A percentile compares a stretch with the other conserved stretches of the same genome.
phyloP scores from a whole-genome alignment of 2,888 invertebrate species.

The Trisateles emortualis region DNA sequence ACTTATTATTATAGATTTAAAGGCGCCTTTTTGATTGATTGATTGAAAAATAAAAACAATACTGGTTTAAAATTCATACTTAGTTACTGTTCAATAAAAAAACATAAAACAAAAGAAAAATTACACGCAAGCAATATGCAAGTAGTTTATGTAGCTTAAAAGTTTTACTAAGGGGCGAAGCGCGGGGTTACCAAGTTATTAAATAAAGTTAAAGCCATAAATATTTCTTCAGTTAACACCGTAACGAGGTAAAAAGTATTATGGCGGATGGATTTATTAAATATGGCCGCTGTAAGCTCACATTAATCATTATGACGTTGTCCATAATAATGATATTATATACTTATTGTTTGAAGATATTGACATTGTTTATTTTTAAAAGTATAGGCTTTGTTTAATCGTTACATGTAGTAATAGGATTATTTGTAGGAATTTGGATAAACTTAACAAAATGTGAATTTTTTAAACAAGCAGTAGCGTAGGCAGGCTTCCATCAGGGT shows the following conservation, averaged over 20 bases:
- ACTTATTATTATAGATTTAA: too few species aligned
- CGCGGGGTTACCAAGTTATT: conserved; percentile 69
- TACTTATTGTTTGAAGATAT: neutral
- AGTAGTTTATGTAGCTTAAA: conserved; percentile 73
- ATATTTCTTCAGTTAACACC: conserved; percentile 83
- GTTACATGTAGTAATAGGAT: neutral
- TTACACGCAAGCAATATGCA: conserved; percentile 36
- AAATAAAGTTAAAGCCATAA: conserved; percentile 86
- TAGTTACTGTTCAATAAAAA: neutral
- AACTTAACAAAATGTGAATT: too few species aligned
- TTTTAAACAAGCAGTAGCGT: too few species aligned
- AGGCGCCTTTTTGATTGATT: too few species aligned
- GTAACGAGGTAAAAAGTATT: conserved; percentile 69
- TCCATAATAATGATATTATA: conserved; percentile 6
- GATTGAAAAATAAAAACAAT: too few species aligned
- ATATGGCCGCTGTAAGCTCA: conserved; percentile 31
- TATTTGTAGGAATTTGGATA: too few species aligned
- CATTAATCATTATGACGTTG: conserved; percentile 39
- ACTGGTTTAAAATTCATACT: too few species aligned
- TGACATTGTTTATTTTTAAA: neutral
- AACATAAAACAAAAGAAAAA: neutral
- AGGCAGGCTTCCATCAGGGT: too few species aligned
- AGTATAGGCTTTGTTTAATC: neutral
- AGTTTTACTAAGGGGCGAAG: conserved; percentile 65
- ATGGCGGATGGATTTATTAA: conserved; percentile 49